These are phyloP conservation scores for Psittacula echo DNA, from an alignment of 2,797 vertebrate genomes.

Conservation along the genomic window DNA sequence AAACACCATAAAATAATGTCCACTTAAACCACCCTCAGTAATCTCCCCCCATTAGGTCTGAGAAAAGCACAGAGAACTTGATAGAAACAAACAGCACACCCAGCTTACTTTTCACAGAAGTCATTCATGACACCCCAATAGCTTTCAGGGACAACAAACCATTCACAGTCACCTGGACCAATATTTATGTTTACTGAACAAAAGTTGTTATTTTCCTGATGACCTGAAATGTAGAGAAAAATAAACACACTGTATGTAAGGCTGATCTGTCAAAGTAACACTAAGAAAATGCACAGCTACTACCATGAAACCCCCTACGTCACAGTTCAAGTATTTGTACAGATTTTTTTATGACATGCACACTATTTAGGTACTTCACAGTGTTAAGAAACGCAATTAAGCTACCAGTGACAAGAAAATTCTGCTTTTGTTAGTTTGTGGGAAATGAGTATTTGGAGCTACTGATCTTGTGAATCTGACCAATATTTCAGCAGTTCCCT, in stretches of 20 bases:
- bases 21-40: neutral
- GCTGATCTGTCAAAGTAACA: neutral
- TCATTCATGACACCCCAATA: constrained; percentile 97
- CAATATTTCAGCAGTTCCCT: neutral
- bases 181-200: constrained; percentile 99
- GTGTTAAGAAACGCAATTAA: neutral
- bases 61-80: neutral
- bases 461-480: neutral
- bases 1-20: neutral
- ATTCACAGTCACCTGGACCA: constrained; percentile 98
- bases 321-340: neutral
- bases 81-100: neutral
- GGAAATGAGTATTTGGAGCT: neutral
- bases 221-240: constrained; percentile 82
- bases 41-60: neutral
- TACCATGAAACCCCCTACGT: neutral
- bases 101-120: constrained; percentile 98
- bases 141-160: constrained; percentile 97
- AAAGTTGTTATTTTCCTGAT: constrained; percentile 99
- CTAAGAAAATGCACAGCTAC: neutral
- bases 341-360: neutral
- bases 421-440: neutral
- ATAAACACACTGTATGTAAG: neutral
- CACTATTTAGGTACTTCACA: neutral
- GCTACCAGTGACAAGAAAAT: neutral